phyloP scores from a whole-genome alignment of 1,140 invertebrate species.

The Lepidurus packardi region DNA sequence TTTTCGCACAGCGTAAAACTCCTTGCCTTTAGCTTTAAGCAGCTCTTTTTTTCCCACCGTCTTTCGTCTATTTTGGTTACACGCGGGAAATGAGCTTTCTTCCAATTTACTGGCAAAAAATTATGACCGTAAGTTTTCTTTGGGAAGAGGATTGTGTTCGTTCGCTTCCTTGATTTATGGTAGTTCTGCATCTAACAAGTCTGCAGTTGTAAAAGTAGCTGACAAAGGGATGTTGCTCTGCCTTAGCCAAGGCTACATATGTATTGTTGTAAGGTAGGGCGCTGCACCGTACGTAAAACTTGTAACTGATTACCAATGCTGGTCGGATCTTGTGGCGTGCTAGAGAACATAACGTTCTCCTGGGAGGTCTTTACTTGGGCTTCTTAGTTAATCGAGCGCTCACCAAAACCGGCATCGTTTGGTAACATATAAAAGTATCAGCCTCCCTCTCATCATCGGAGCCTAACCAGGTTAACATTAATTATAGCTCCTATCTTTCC shows the following conservation, averaged over 20 bases:
- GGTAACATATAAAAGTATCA: neutral
- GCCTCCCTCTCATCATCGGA: neutral
- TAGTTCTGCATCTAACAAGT: neutral
- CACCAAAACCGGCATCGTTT: neutral
- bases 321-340: neutral
- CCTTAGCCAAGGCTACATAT: neutral
- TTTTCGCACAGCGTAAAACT: slow-evolving; percentile 1
- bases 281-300: neutral
- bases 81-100: neutral
- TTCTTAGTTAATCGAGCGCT: neutral
- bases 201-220: slow-evolving; percentile 4
- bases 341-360: neutral
- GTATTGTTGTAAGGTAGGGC: neutral
- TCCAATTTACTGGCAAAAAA: neutral
- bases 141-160: neutral
- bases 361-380: neutral
- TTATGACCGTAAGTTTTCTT: neutral
- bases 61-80: neutral
- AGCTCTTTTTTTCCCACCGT: neutral
- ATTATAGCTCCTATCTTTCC: slow-evolving; percentile 15
- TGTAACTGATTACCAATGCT: slow-evolving; percentile 6
- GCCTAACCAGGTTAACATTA: slow-evolving; percentile 3
- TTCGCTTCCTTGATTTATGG: neutral
- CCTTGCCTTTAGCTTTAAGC: neutral
- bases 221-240: neutral